Conservation (phyloP, 2,797 vertebrate genomes). For the Anomalospiza imberbis region DNA sequence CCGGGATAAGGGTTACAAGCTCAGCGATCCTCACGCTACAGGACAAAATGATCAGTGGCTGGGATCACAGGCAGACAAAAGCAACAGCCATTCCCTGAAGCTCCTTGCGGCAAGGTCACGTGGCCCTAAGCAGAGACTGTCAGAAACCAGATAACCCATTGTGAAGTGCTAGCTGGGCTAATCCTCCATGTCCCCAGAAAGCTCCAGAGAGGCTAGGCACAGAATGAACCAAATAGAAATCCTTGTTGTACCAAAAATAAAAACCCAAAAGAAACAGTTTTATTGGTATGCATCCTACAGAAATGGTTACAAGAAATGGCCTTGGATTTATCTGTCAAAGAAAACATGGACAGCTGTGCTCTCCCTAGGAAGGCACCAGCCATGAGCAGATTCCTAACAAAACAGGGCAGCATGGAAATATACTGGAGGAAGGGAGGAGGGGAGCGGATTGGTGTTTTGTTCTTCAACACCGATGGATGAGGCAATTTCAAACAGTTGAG, state of each 20-base stretch:
- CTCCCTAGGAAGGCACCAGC: not conserved
- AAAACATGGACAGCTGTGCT: conserved; percentile 15
- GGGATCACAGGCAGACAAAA: conserved; percentile 59
- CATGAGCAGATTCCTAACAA: not conserved
- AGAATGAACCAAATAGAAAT: not conserved
- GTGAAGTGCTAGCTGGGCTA: conserved; percentile 30
- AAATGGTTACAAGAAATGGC: conserved; percentile 48
- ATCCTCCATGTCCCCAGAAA: not conserved
- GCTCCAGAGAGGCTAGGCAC: not conserved
- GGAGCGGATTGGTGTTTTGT: not conserved
- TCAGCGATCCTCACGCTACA: conserved; percentile 1
- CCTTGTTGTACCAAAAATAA: conserved; percentile 26
- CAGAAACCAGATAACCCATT: conserved; percentile 46
- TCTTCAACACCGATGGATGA: not conserved
- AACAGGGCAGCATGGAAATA: conserved; percentile 3
- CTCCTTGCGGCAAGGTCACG: conserved; percentile 50
- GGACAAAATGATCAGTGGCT: conserved; percentile 46
- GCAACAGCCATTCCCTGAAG: not conserved
- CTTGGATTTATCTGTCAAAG: conserved; percentile 43
- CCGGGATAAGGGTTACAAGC: conserved; percentile 50
- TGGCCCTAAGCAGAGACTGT: conserved; percentile 12
- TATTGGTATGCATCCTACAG: conserved; percentile 63
- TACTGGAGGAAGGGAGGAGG: not conserved
- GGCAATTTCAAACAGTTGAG: not conserved
- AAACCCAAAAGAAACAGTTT: conserved; percentile 45